Conservation (phyloP, 2,797 vertebrate genomes). For the Lacerta agilis region DNA sequence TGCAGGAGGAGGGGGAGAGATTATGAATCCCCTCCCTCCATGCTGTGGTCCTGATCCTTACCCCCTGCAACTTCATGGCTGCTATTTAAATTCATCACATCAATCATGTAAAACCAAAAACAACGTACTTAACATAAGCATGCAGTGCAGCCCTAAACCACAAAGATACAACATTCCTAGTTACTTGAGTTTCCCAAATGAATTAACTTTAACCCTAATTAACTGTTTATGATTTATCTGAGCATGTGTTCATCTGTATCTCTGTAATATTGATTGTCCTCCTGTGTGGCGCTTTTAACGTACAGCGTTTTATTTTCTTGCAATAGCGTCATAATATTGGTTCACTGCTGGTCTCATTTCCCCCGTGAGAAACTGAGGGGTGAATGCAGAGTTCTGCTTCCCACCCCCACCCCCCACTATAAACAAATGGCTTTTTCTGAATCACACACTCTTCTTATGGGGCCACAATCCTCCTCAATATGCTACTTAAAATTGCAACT, state of each 20-base stretch:
- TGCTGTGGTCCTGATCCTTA: neutral
- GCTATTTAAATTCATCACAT: neutral
- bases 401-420: neutral
- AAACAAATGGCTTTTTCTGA: neutral
- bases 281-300: neutral
- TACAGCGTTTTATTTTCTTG: neutral
- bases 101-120: neutral
- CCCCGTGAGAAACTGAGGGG: neutral
- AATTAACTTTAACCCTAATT: conserved; percentile 6
- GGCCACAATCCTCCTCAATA: too few relatives aligned
- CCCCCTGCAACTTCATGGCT: neutral
- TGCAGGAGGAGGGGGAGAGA: neutral
- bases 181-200: neutral
- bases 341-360: neutral
- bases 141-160: neutral
- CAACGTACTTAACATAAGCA: neutral
- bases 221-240: neutral
- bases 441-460: neutral
- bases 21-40: neutral
- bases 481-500: too few relatives aligned
- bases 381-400: neutral
- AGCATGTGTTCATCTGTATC: neutral
- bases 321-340: neutral
- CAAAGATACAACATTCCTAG: neutral
- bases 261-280: neutral